Evolutionary conservation across 1,140 invertebrate genomes (phyloP).

Genomic region (Monochamus saltuarius): DNA sequence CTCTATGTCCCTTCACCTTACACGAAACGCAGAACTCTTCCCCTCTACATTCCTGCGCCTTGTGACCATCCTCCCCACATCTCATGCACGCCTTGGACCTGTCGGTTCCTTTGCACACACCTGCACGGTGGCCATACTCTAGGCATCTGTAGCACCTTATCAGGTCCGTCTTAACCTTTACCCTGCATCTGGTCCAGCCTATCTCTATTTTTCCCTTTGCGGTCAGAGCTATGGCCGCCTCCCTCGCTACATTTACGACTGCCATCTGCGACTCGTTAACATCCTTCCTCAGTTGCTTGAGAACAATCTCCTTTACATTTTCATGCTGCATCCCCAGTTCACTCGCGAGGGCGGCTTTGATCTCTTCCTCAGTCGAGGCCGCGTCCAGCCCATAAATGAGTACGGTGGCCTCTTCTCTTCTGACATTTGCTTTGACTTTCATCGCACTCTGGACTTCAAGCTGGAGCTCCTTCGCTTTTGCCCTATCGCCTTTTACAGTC

Average conservation of each 20-base stretch:
- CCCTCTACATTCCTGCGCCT: slow-evolving; percentile 10
- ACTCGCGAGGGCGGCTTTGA: not conserved
- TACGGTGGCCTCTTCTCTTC: not conserved
- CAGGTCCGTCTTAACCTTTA: too few relatives aligned
- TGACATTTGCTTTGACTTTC: not conserved
- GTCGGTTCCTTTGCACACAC: slow-evolving; percentile 9
- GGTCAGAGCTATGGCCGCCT: not conserved
- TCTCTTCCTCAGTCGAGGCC: not conserved
- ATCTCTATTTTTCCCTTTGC: not conserved
- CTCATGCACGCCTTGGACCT: slow-evolving; percentile 6
- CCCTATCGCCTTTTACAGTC: not conserved
- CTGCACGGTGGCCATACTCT: slow-evolving; percentile 11
- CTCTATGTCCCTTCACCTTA: slow-evolving; percentile 11
- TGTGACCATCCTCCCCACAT: slow-evolving; percentile 9
- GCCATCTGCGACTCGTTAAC: slow-evolving; percentile 3
- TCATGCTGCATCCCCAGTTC: not conserved
- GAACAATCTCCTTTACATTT: not conserved
- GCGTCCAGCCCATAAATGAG: not conserved
- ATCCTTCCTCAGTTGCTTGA: not conserved
- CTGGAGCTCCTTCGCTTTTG: not conserved
- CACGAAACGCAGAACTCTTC: slow-evolving; percentile 7
- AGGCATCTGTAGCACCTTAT: slow-evolving; percentile 22
- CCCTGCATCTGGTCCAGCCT: slow-evolving; percentile 1
- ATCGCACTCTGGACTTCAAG: not conserved
- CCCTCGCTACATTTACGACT: not conserved